A percentile compares a stretch with the other conserved stretches of the same genome.
These are phyloP conservation scores for Zhuqinia jingwanae DNA, from an alignment of 2,888 invertebrate genomes.

Conservation along the genomic window DNA sequence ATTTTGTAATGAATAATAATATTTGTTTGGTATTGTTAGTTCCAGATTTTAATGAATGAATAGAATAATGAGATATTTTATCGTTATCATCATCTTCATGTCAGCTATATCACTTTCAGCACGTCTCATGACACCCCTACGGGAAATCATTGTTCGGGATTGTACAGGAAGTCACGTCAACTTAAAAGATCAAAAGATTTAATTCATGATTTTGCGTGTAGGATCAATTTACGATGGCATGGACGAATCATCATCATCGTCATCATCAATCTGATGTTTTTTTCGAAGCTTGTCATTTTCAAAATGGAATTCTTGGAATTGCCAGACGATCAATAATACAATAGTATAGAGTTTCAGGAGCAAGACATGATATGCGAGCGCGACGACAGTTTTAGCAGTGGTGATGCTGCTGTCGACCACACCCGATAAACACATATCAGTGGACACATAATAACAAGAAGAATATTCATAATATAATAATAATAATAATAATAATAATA, in stretches of 20 bases:
- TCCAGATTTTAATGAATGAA: background rate
- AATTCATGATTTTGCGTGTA: conserved; percentile 36
- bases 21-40: too few species aligned
- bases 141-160: conserved; percentile 29
- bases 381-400: conserved; percentile 21
- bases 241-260: conserved; percentile 15
- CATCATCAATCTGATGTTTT: background rate
- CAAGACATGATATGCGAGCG: background rate
- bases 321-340: conserved; percentile 37
- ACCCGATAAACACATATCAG: conserved; percentile 33
- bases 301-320: conserved; percentile 45
- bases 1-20: too few species aligned
- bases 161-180: conserved; percentile 52
- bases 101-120: background rate
- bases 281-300: conserved; percentile 43
- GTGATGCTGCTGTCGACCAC: conserved; percentile 41
- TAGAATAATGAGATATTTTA: background rate
- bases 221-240: background rate
- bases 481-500: too few species aligned
- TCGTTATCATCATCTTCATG: too few species aligned
- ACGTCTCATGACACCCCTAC: conserved; percentile 23
- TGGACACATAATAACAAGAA: background rate
- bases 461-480: too few species aligned
- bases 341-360: conserved; percentile 33
- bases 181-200: conserved; percentile 61